Conservation (phyloP, 2,888 invertebrate species). For the Machimus atricapillus region DNA sequence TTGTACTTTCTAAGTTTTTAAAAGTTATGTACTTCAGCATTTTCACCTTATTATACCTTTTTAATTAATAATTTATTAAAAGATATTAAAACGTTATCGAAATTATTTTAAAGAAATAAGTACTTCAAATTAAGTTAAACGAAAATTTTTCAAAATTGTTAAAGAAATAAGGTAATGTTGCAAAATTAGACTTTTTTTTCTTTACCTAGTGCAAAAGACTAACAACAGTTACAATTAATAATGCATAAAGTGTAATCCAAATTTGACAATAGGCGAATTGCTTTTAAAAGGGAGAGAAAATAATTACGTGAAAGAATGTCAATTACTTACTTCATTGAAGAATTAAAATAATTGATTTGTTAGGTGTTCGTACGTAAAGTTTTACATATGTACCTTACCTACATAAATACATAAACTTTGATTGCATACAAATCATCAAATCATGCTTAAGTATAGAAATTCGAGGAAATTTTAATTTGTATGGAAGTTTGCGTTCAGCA, state of each 20-base stretch:
- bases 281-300: background rate
- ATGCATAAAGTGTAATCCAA: background rate
- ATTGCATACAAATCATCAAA: background rate
- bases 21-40: no score
- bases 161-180: no score
- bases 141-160: no score
- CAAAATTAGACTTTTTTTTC: no score
- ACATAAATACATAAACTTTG: background rate
- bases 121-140: no score
- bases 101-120: no score
- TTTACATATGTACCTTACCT: background rate
- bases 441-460: background rate
- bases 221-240: background rate
- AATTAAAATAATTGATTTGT: background rate
- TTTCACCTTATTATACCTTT: no score
- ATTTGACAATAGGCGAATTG: background rate
- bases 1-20: no score
- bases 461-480: background rate
- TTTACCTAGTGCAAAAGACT: no score
- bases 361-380: background rate
- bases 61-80: no score
- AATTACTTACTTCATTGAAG: background rate
- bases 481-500: background rate
- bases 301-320: background rate
- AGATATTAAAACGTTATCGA: no score